phyloP scores from a whole-genome alignment of 37 sponge, comb jelly and placozoan species.

The Spongilla lacustris region DNA sequence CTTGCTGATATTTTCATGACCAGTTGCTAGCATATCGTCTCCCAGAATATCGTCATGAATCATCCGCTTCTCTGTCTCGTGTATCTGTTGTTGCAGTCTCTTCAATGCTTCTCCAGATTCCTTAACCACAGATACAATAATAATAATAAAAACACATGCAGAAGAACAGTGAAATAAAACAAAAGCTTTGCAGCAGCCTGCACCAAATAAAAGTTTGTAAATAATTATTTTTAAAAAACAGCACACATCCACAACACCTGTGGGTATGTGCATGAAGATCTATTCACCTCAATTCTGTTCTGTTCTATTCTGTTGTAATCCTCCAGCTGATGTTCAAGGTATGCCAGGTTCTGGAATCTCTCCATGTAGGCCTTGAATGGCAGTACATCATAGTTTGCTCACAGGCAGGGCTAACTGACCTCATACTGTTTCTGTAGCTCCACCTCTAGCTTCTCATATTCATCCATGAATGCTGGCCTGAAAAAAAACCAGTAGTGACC shows the following conservation, averaged over 20 bases:
- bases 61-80: conserved; percentile 85
- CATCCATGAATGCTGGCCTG: conserved; percentile 99
- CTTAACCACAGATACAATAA: conserved; percentile 4
- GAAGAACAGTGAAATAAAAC: too few species aligned
- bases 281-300: conserved; percentile 76
- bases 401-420: not conserved
- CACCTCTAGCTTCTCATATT: conserved; percentile 90
- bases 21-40: conserved; percentile 18
- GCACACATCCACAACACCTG: too few species aligned
- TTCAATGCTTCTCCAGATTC: conserved; percentile 72
- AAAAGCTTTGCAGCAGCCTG: too few species aligned
- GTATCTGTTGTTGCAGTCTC: conserved; percentile 81
- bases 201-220: too few species aligned
- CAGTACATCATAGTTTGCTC: not conserved
- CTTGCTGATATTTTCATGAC: not conserved
- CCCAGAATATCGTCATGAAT: conserved; percentile 64
- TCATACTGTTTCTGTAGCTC: conserved; percentile 90
- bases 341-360: conserved; percentile 88
- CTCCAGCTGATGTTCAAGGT: conserved; percentile 92
- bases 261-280: not conserved
- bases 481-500: not conserved
- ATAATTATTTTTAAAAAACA: too few species aligned
- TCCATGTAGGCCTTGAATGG: conserved; percentile 77
- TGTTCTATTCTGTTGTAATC: conserved; percentile 81
- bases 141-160: too few species aligned